Evolutionary conservation across 2,888 invertebrate species (phyloP), one percentile per base, ranked within the genome.

Genomic region (Auanema sp.): DNA sequence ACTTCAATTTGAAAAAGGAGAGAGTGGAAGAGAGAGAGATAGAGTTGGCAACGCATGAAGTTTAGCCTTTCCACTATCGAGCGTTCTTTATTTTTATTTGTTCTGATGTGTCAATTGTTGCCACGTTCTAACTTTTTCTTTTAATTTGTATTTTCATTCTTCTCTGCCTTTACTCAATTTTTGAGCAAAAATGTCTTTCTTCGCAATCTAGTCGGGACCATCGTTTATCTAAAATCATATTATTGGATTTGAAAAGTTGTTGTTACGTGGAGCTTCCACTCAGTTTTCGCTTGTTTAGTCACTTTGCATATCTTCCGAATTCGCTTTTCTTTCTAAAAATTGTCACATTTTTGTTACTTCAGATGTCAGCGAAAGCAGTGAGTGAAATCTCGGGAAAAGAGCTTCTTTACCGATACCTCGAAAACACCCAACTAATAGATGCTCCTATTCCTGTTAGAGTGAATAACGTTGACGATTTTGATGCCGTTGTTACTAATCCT

Each of bases 341-440:
- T 33, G 3, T 33, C 33, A 33, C 33, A 33, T 33, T 33, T 8
- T 33, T 33, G 4, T 33, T 33, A 8, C 8, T 33, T 33, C 33
- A 49, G 47, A 81, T 81, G 81, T 81, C 81, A 41, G 81, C 81
- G 23, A 81, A 81, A 65, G 80, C 81, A 25, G 76, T 81, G 21
- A 79, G 77, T 61, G 81, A 81, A 55, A 68, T 75, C 55, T 71
- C 75, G 47, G 81, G 81, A 60, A 81, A 81, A 66, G 81, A 81
- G 65, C 50, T 72, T 56, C 73, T 81, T 50, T 81, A 81, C 69
- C 68, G 76, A 41, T 71, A 75, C 54, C 72, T 81, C 53, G 71
- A 75, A 24, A 53, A 69, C 11, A 65, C 72, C 53, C 72, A 70
- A 1, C 66, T 71, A 8, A 65, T 81, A 47, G 73, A 64, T 47